phyloP scores from a whole-genome alignment of 2,888 invertebrate genomes.

The Azorinus chamasolen region DNA sequence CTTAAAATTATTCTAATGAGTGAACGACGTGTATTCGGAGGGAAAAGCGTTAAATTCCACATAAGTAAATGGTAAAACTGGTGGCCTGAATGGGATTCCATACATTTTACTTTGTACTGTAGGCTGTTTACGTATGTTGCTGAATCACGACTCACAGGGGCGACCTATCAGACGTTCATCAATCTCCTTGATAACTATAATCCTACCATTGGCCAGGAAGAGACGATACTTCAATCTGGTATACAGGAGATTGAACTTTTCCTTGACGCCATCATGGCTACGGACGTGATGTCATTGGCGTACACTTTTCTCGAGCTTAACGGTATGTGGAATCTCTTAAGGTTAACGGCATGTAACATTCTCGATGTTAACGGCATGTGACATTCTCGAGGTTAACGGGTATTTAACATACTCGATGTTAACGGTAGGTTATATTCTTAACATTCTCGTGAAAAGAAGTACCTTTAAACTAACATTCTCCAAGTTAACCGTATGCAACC shows the following conservation, averaged over 20 bases:
- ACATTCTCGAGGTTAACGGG: no score
- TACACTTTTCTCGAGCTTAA: slow-evolving; percentile 45
- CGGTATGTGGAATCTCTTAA: slow-evolving; percentile 29
- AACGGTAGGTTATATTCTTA: background rate
- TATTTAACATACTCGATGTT: background rate
- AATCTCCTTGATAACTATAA: slow-evolving; percentile 65
- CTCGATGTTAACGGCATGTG: no score
- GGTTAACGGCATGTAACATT: no score
- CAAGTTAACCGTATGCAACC: no score
- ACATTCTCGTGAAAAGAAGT: no score
- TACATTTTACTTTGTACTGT: no score
- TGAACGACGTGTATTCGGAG: no score
- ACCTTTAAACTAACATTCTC: no score
- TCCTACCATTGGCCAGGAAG: slow-evolving; percentile 39
- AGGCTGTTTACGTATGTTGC: slow-evolving; percentile 56
- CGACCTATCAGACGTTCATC: slow-evolving; percentile 57
- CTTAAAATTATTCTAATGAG: no score
- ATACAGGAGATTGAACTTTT: slow-evolving; percentile 53
- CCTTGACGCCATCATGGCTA: slow-evolving; percentile 44
- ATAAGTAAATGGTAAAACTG: no score
- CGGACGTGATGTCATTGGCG: slow-evolving; percentile 59
- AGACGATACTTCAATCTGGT: slow-evolving; percentile 20
- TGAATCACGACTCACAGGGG: slow-evolving; percentile 38
- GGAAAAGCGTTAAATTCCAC: no score
- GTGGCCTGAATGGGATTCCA: no score